Conservation (phyloP, 2,113 vertebrate species). For the Hippocampus barbouri region DNA sequence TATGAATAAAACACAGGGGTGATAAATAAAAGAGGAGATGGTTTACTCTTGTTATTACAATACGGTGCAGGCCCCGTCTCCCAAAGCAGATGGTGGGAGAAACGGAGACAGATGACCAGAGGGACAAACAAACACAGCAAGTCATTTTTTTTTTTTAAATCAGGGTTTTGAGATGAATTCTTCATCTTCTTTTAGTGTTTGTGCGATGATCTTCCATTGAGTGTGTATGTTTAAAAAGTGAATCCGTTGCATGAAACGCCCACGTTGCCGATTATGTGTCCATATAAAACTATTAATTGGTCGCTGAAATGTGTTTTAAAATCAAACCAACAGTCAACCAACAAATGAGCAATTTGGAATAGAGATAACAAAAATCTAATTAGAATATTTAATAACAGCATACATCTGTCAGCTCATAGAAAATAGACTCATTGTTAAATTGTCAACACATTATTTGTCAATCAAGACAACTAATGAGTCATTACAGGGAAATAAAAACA, state of each 20-base stretch:
- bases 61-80: conserved; percentile 10
- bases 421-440: not conserved
- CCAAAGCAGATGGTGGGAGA: conserved; percentile 3
- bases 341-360: conserved; percentile 6
- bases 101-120: conserved; percentile 9
- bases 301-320: not conserved
- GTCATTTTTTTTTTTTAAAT: conserved; percentile 12
- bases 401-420: conserved; percentile 19
- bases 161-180: not conserved
- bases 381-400: conserved; percentile 20
- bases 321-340: not conserved
- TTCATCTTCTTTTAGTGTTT: not conserved
- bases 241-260: not conserved
- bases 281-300: not conserved
- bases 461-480: conserved; percentile 24
- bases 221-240: not conserved
- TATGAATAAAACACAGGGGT: conserved; percentile 67
- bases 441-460: conserved; percentile 21
- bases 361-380: conserved; percentile 10
- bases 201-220: not conserved
- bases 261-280: not conserved
- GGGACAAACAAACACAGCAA: conserved; percentile 20
- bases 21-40: conserved; percentile 63
- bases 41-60: conserved; percentile 46
- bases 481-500: conserved; percentile 22